phyloP scores from a whole-genome alignment of 2,113 vertebrate species.

The Apodemus speciosus region DNA sequence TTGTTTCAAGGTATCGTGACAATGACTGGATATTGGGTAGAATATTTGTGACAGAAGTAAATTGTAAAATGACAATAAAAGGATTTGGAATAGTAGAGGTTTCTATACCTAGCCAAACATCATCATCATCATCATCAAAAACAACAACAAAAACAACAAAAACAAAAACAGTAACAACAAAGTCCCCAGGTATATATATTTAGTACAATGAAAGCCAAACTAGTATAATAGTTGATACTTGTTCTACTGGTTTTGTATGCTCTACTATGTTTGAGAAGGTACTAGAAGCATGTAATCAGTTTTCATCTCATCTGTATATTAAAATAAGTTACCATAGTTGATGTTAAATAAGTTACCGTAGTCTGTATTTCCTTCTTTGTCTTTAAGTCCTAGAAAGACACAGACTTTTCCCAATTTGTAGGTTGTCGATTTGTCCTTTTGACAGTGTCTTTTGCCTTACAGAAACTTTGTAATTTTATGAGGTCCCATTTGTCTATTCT shows the following conservation, averaged over 20 bases:
- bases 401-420: no score
- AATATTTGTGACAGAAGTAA: slow-evolving; percentile 1
- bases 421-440: no score
- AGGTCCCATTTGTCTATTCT: no score
- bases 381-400: background rate
- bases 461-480: no score
- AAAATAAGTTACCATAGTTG: background rate
- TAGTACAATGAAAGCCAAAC: background rate
- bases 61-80: background rate
- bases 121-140: no score
- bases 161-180: no score
- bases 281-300: background rate
- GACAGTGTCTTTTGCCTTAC: no score
- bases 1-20: background rate
- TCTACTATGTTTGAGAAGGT: slow-evolving; percentile 23
- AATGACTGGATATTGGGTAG: background rate
- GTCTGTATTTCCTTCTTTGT: background rate
- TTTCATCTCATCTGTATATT: slow-evolving; percentile 14
- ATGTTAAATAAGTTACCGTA: background rate
- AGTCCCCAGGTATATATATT: background rate
- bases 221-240: background rate
- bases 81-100: background rate
- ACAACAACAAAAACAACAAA: no score
- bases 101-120: background rate
- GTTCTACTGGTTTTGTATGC: background rate